Conservation (phyloP, 2,797 vertebrate genomes). For the Microchirus variegatus region DNA sequence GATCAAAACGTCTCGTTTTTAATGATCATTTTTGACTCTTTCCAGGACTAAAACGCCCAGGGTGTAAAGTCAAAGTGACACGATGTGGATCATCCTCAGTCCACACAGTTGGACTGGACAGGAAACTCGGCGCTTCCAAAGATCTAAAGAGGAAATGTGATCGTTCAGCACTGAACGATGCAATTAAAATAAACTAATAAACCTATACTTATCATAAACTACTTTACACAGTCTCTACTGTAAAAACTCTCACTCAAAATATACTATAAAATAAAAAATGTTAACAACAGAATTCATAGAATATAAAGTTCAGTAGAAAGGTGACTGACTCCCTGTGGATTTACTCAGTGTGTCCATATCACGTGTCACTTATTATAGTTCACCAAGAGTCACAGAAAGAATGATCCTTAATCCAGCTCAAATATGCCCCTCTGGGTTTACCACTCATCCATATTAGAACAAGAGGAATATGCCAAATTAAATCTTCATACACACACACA, state of each 20-base stretch:
- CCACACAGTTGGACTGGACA: too few species aligned
- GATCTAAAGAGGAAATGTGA: constrained; percentile 49
- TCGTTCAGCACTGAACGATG: constrained; percentile 27
- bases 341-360: background rate
- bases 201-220: background rate
- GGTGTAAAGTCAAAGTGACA: constrained; percentile 24
- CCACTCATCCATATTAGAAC: too few species aligned
- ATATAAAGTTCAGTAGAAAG: background rate
- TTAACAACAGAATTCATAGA: too few species aligned
- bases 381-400: too few species aligned
- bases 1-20: too few species aligned
- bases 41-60: constrained; percentile 29
- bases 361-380: background rate
- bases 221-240: too few species aligned
- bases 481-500: too few species aligned
- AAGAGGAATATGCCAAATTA: too few species aligned
- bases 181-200: constrained; percentile 49
- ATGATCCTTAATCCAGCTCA: too few species aligned
- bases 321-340: background rate
- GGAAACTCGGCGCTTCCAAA: constrained; percentile 31
- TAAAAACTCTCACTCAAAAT: background rate
- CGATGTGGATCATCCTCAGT: constrained; percentile 34
- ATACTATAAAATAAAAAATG: too few species aligned
- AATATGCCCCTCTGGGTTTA: too few species aligned
- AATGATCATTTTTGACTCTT: too few species aligned